Evolutionary conservation across 2,113 vertebrate species (phyloP), one percentile per base, ranked within the genome.

Genomic region (Pelecanus crispus): DNA sequence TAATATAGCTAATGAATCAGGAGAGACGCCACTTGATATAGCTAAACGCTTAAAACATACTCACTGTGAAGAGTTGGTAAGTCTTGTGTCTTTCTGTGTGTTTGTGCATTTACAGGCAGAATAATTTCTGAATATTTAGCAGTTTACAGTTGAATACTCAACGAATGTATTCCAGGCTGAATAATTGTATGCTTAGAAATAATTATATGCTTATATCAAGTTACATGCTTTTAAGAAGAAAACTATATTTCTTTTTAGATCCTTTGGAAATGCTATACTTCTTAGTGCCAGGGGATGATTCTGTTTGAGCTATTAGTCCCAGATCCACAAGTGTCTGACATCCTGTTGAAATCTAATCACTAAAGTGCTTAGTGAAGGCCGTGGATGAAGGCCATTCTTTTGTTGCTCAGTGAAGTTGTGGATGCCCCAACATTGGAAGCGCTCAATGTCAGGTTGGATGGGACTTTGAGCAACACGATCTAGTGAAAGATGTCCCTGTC

Each of bases 31-130:
- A 1, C 97, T 99, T 96, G 99, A 99, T 95, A 98, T 99, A 34
- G 99, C 99, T 47, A 99, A 94, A 89, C 98, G 99, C n/a, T 98
- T 99, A 45, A 98, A 98, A 67, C 99, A 99, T 52, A 93, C 97
- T 50, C 98, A 98, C 97, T 99, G 99, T 67, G 99, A 99, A 93
- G 99, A 99, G 34, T 73, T 99, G 99, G 99, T 99, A 95, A 98
- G 99, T 96, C 59, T 75, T 12, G 1, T 8, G 7, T 52, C 9
- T 74, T 78, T 56, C 21, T 50, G 2, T 61, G 19, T 86, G 29
- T 72, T 90, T 59, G 53, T 81, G 17, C 36, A 26, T 71, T 93
- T 86, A n/a, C 40, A 71, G 82, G 50, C 16, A 34, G 24, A 92
- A 79, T 47, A 11, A 7, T 50, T 31, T 77, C 42, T 77, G 58